phyloP scores from a whole-genome alignment of 1,140 invertebrate species.

The Megalonaias nervosa region DNA sequence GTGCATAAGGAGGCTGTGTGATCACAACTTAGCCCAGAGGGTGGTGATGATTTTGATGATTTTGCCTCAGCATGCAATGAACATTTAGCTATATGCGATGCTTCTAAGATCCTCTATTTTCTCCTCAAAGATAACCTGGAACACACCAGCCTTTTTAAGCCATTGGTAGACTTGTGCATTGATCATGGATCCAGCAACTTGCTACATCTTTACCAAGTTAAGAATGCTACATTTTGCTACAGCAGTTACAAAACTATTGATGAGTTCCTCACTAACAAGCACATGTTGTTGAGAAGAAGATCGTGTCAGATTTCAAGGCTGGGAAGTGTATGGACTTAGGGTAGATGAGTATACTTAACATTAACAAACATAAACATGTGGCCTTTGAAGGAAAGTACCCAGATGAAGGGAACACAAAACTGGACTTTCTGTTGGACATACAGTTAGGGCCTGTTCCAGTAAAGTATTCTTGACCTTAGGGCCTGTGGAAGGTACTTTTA shows the following conservation, averaged over 20 bases:
- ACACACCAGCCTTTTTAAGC: conserved; percentile 15
- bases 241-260: background rate
- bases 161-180: background rate
- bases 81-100: background rate
- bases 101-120: conserved; percentile 1
- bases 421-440: conserved; percentile 10
- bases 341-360: conserved; percentile 2
- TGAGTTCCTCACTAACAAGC: conserved; percentile 4
- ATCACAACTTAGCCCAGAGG: background rate
- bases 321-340: conserved; percentile 1
- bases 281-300: background rate
- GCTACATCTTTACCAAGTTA: too few relatives aligned
- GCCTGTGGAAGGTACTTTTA: too few relatives aligned
- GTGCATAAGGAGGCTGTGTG: background rate
- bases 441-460: background rate
- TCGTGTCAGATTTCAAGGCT: background rate
- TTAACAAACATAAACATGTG: background rate
- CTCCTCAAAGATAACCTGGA: conserved; percentile 2
- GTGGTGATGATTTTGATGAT: background rate
- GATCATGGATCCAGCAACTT: too few relatives aligned
- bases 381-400: background rate
- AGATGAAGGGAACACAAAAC: background rate
- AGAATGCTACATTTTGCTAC: background rate
- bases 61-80: background rate
- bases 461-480: too few relatives aligned